Evolutionary conservation across 2,113 vertebrate genomes (phyloP), one percentile per base, ranked within the genome.

Genomic region (Cyrtonyx montezumae): DNA sequence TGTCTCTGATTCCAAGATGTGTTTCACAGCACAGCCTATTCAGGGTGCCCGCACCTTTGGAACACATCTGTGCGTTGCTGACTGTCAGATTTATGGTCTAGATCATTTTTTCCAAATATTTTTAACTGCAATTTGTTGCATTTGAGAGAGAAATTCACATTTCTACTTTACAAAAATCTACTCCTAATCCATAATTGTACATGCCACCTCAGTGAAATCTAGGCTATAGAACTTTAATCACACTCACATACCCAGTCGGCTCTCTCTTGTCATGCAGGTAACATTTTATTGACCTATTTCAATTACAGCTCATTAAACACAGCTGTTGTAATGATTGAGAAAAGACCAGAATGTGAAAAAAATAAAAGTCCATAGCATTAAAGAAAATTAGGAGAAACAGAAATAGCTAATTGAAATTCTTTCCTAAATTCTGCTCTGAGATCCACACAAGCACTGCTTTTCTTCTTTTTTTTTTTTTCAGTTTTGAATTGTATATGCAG

Each of bases 201-300:
- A 55, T 66, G 40, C n/a, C 28, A 84, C 66, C n/a, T 71, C 30
- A 53, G 71, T 73, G 42, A 51, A 80, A 74, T 78, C 37, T 63
- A 76, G 85, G 16, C 1, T 68, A 55, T 26, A 73, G 17, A 48
- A 81, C 15, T 76, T 42, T 78, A 92, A 87, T 87, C 70, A 71
- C 51, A 86, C 32, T 93, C 63, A 79, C 48, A 42, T 43, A 90
- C 32, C 13, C 78, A 75, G 26, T 61, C 83, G 17, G 34, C 70
- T 90, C 32, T 77, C 63, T 69, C 37, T 89, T 84, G 84, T 79
- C 51, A 86, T 4, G 15, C 16, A 96, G 76, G 66, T 89, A 94
- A 86, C 19, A 73, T 88, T 93, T 93, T 81, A 94, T 79, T 86
- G 81, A 90, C 79, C 85, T 92, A 45, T 91, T 95, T 79, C 28